Evolutionary conservation across 1,140 invertebrate genomes (phyloP).

Genomic region (Rhizoglyphus robini): DNA sequence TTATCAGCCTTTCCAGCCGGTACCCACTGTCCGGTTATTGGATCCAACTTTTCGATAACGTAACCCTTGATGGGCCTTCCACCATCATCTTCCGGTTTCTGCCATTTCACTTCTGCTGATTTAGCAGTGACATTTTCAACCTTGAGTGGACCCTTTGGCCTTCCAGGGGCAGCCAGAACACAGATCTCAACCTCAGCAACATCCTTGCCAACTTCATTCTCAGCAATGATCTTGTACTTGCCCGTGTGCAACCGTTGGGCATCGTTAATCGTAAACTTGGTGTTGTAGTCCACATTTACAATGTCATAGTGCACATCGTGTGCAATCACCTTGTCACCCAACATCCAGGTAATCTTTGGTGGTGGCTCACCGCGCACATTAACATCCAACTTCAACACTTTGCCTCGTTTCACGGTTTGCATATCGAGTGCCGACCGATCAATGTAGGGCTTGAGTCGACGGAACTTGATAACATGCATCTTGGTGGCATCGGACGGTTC

Average conservation of each 20-base stretch:
- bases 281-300: conserved; percentile 34
- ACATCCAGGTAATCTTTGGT: conserved; percentile 72
- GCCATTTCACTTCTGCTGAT: conserved; percentile 84
- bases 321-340: conserved; percentile 37
- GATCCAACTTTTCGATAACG: conserved; percentile 90
- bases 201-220: conserved; percentile 80
- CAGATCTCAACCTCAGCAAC: conserved; percentile 79
- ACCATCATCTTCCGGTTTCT: conserved; percentile 84
- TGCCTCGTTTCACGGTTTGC: conserved; percentile 81
- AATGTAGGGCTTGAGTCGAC: conserved; percentile 86
- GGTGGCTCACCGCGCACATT: conserved; percentile 89
- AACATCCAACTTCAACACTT: conserved; percentile 79
- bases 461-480: conserved; percentile 36
- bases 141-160: conserved; percentile 40
- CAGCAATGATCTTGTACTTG: conserved; percentile 74
- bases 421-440: conserved; percentile 68
- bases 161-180: conserved; percentile 37
- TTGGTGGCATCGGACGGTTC: conserved; percentile 53
- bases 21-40: conserved; percentile 57
- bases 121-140: conserved; percentile 76
- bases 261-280: conserved; percentile 57
- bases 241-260: conserved; percentile 78
- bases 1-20: conserved; percentile 85
- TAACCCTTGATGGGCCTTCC: conserved; percentile 89
- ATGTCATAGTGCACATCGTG: conserved; percentile 4